Evolutionary conservation across 2,113 vertebrate genomes (phyloP), one percentile per base, ranked within the genome.

Genomic region (Callithrix jacchus): DNA sequence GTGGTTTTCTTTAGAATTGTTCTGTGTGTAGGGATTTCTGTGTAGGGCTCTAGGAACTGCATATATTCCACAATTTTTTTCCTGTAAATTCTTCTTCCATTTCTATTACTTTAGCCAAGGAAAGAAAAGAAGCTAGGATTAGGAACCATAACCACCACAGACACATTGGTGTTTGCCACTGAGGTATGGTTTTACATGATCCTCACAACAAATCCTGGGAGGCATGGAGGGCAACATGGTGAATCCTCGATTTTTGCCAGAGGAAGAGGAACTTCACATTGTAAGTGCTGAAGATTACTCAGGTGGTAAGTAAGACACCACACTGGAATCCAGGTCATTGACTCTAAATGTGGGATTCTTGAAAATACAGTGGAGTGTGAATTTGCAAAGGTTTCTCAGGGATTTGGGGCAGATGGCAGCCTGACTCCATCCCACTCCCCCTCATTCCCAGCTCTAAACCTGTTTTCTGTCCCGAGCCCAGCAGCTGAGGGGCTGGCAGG

Each of bases 111-210:
- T 86, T 76, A 58, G 89, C 52, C 32, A 42, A 77, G 37, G 32
- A 86, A 80, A 80, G 54, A 32, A 23, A 49, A 49, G 25, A 32
- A 82, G 27, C 25, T 37, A 49, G 68, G 13, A 35, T 21, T 81
- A 32, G 32, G 45, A 73, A 54, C 30, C 47, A 52, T 3, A n/a
- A 27, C 40, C 70, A 35, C 25, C 1, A 11, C 64, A 56, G 49
- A 71, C 5, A 16, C 13, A 13, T 10, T 30, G 2, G 0, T 37
- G 32, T 37, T 64, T 30, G 30, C 20, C 20, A 9, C 0, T 2
- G 54, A 87, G 47, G 79, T 42, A 21, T 14, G 6, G n/a, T 11
- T 40, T 64, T n/a, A 11, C 10, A 40, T 2, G 77, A n/a, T 42
- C 32, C 56, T 93, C 13, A 68, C 20, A 6, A 25, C 1, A n/a